These are phyloP conservation scores for Lacerta agilis DNA, from an alignment of 2,797 vertebrate genomes.

Conservation along the genomic window DNA sequence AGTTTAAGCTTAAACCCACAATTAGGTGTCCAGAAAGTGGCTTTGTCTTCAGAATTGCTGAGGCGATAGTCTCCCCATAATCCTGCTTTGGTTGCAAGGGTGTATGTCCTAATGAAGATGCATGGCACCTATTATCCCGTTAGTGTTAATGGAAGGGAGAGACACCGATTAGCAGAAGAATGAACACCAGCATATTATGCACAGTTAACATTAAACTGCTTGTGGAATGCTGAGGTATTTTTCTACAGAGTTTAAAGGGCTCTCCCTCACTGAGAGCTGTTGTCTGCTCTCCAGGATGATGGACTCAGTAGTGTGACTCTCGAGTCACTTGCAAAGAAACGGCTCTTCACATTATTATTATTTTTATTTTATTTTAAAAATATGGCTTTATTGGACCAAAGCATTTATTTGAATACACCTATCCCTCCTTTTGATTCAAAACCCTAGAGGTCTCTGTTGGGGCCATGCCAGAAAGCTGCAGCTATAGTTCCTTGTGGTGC, in stretches of 20 bases:
- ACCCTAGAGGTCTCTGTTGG: background rate
- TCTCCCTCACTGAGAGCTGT: background rate
- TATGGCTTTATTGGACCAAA: background rate
- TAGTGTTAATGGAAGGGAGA: background rate
- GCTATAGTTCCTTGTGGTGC: background rate
- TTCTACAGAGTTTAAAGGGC: background rate
- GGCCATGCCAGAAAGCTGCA: background rate
- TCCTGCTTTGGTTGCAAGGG: conserved; percentile 27
- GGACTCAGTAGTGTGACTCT: background rate
- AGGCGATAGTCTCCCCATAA: conserved; percentile 13
- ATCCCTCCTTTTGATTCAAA: background rate
- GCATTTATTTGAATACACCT: background rate
- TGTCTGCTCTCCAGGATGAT: background rate
- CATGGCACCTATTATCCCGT: conserved; percentile 22
- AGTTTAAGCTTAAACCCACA: background rate
- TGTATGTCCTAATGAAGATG: conserved; percentile 35
- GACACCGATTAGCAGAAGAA: conserved; percentile 3
- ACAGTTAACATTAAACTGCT: background rate
- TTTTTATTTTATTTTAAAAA: background rate
- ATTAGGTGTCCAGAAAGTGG: background rate
- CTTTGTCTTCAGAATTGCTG: conserved; percentile 21
- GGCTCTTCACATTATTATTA: background rate
- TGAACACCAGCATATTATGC: rapidly evolving
- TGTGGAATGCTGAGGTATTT: rapidly evolving
- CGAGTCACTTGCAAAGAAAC: background rate